Evolutionary conservation across 1,140 invertebrate genomes (phyloP), one percentile per base, ranked within the genome.

Genomic region (Samia ricini): DNA sequence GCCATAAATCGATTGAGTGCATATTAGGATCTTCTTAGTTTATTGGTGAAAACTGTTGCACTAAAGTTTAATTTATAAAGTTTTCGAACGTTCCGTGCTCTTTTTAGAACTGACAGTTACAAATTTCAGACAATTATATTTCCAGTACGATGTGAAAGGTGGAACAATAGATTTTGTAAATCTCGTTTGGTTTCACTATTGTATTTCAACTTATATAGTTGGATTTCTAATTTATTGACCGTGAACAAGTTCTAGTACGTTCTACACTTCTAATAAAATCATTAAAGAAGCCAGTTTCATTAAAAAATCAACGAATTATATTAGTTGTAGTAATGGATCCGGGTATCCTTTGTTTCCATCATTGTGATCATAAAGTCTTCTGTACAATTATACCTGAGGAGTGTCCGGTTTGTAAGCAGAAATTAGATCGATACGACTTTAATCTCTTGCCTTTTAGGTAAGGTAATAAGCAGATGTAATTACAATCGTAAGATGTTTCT

Each of bases 281-380:
- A 19, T 54, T 59, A 24, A 57, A 56, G 66, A 56, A 66, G 42
- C 50, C 50, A 23, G 63, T 77, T 84, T 74, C 58, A 81, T 83
- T 78, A 74, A 83, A n/a, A 66, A 72, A 74, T 74, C 69, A 22
- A 59, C 50, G 61, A 57, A 23, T 2, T 22, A 55, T 62, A 76
- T 68, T 74, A 56, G 22, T 60, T 58, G 51, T 58, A 72, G 83
- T 76, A 78, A 91, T 91, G 91, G 95, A 95, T 93, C 94, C 95
- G 66, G 95, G 95, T 69, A 95, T 96, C 80, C 89, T 96, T 76
- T 96, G 95, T 91, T 95, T 95, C 89, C 94, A 96, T 89, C 95
- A 97, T 91, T 96, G 95, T 89, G 93, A 93, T 51, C 91, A 93
- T 58, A 95, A 95, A 92, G 92, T 96, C 63, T 95, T 96, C 91